Evolutionary conservation across 2,888 invertebrate species (phyloP).

Genomic region (Galerucella nymphaeae): DNA sequence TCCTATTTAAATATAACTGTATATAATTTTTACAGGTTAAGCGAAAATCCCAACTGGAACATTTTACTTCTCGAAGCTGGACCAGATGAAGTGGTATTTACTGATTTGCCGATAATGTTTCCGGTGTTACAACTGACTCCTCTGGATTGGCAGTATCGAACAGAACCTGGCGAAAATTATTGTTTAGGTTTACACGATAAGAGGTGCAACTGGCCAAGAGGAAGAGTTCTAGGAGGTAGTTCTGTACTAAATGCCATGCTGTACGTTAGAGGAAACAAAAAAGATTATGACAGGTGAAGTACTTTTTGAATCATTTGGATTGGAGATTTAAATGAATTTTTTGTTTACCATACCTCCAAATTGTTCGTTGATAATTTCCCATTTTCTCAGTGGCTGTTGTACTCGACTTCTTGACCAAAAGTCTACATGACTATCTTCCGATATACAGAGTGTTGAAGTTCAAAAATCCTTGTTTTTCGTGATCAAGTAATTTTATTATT

Average conservation of each 20-base stretch:
- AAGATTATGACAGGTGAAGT: conserved; percentile 77
- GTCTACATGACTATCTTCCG: too few species aligned
- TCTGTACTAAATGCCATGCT: conserved; percentile 92
- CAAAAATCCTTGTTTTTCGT: too few species aligned
- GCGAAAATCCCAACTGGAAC: conserved; percentile 77
- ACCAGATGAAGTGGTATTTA: conserved; percentile 68
- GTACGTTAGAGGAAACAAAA: conserved; percentile 84
- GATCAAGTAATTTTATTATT: too few species aligned
- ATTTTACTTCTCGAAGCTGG: conserved; percentile 84
- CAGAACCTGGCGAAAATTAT: conserved; percentile 76
- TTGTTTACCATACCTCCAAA: too few species aligned
- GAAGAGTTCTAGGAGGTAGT: conserved; percentile 82
- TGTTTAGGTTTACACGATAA: conserved; percentile 76
- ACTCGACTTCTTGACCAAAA: too few species aligned
- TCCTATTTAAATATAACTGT: too few species aligned
- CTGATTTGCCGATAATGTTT: conserved; percentile 79
- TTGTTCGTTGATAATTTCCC: too few species aligned
- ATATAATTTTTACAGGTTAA: conserved; percentile 66
- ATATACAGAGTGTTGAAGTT: too few species aligned
- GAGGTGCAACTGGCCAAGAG: conserved; percentile 81
- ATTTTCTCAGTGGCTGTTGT: too few species aligned
- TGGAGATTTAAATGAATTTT: neutral
- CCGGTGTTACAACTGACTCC: conserved; percentile 78
- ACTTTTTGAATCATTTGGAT: neutral
- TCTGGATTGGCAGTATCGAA: conserved; percentile 84